Base-by-base conservation (phyloP, 2,113 vertebrate genomes). In the Pedetes capensis region DNA sequence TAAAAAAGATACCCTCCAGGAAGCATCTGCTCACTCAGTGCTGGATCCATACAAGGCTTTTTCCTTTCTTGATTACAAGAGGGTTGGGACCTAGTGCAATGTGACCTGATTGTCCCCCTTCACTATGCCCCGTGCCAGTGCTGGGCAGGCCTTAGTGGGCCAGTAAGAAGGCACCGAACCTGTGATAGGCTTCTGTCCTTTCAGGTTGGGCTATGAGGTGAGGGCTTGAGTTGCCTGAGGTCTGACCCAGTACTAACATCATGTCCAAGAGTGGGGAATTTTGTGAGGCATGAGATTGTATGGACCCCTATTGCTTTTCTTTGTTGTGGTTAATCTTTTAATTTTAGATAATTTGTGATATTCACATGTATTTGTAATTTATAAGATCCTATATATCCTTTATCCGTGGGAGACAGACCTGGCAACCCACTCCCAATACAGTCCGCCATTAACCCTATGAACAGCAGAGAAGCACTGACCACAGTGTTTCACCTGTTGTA, bases 161-260 rank as follows among this genome's bases (percentile, higher is more conserved):
- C 37, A n/a, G 39, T 34, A 16, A 39, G 16, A 66, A 64, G 51
- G 47, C n/a, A 39, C 51, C 3, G 49, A n/a, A 32, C 55, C 1
- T 0, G 66, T 12, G 42, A 9, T 49, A 3, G n/a, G 34, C 39
- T 69, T 53, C 79, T 44, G 25, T 32, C n/a, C 34, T 34, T 12
- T 20, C 8, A 22, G 14, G 22, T 5, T 20, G 39, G 42, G 49
- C 80, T 42, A 0, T 5, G 1, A n/a, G 68, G 49, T 27, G 49
- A 75, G 78, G 89, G 29, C 44, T 94, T 68, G 42, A 91, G 79
- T 63, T 82, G 91, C 86, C 94, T 93, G 96, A 95, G 93, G 97
- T 95, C 93, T 95, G 83, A 94, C 75, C 96, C 25, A 0, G 57
- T 82, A 72, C 96, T 96, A 93, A 97, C 93, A 12, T 4, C 0